Evolutionary conservation across 2,888 invertebrate species (phyloP), one percentile per base, ranked within the genome.

Genomic region (Dynastes hyllus): DNA sequence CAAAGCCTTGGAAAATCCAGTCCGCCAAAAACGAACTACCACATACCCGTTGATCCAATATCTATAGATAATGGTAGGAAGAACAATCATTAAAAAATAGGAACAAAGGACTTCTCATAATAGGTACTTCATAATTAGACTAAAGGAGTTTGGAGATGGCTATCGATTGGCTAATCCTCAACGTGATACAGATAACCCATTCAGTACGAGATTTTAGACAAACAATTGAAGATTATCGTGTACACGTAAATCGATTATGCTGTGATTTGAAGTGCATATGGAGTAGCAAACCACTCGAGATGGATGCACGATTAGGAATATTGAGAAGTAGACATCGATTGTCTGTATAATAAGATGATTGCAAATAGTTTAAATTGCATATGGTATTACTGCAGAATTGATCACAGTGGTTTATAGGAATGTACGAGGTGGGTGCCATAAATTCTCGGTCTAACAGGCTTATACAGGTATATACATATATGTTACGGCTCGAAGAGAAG

Each of bases 151-250:
- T 50, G 8, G 6, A 22, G 67, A 67, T 67, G 22, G 0, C 4
- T 50, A 67, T 67, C 67, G 11, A 22, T 67, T 45, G 50, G 45
- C 13, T 50, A 50, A 67, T 50, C 50, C 67, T 67, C 67, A 45
- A 67, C 67, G 67, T 67, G 67, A 67, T 67, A 45, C 9, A 67
- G 45, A 67, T 67, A 67, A 67, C n/a, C 8, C 27, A 32, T 67
- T 32, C 9, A 67, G 8, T 9, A 67, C n/a, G 50, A 67, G 67
- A 45, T 27, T 67, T 67, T 27, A 50, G 50, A 27, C 50, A 67
- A 67, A 67, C 50, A 67, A 67, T 45, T 16, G 45, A 50, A 9
- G 45, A 50, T 67, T 67, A 67, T 67, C 67, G 16, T 27, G 9
- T 67, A 22, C 67, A 67, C 67, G 67, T 67, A 67, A 27, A 67